Base-by-base conservation (phyloP, 2,113 vertebrate genomes). In the Carassius carassius region DNA sequence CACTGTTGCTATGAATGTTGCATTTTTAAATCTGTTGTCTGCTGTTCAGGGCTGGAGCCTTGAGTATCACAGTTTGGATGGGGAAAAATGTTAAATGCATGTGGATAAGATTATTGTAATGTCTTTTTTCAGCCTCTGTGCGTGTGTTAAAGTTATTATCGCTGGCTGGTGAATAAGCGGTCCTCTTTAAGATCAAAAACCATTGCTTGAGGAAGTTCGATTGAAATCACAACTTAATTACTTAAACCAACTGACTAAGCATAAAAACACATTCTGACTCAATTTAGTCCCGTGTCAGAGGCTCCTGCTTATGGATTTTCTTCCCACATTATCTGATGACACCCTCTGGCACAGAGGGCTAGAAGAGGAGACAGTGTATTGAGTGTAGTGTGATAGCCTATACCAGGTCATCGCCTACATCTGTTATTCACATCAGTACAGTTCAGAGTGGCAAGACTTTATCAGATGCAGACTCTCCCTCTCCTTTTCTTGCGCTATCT, bases 211-310 rank as follows among this genome's bases (percentile, higher is more conserved):
- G 88, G 85, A 91, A 89, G 88, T 89, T 87, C 70, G 91, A 83
- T 89, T 92, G 86, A 90, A 91, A 92, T 93, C 89, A 84, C 84
- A 25, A 82, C 87, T 91, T 89, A 94, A 94, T 94, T 93, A 93
- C 90, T 88, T 87, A 86, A 91, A 93, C 67, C 84, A 83, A 87
- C 91, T 49, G 92, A 93, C 90, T 91, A 92, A 92, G 93, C 93
- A 92, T 88, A 93, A 92, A 87, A 85, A 29, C 82, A 90, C 86
- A 86, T 92, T 88, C 91, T 89, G 92, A 92, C 93, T 94, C 89
- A 80, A 87, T 88, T 89, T 91, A 8, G 56, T 4, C 81, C 86
- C 84, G 87, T 86, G 54, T 89, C 88, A 49, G 51, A 90, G 83
- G 87, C 89, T 91, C 89, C 88, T 37, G 32, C 69, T 83, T 91